A percentile compares a stretch with the other conserved stretches of the same genome.
Evolutionary conservation across 2,113 vertebrate genomes (phyloP).

Genomic region (Nothoprocta pentlandii): DNA sequence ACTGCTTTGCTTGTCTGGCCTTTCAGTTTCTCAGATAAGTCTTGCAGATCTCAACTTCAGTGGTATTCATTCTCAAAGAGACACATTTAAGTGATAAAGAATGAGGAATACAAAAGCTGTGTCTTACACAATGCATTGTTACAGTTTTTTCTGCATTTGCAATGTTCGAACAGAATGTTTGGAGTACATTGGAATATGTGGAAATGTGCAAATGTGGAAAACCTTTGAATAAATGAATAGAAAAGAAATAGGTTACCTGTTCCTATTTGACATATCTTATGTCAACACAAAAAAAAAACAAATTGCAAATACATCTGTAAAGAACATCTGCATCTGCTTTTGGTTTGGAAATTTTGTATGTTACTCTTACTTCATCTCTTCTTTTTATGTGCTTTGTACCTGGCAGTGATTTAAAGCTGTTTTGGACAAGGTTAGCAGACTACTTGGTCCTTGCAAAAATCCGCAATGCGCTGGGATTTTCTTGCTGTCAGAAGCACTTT

Average conservation of each 20-base stretch:
- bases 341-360: neutral
- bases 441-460: conserved; percentile 86
- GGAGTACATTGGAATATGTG: neutral
- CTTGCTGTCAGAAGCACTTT: conserved; percentile 86
- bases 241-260: neutral
- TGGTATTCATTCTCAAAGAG: neutral
- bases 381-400: neutral
- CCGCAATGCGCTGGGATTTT: conserved; percentile 83
- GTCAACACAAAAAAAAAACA: neutral
- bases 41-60: neutral
- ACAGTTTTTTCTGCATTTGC: neutral
- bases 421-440: conserved; percentile 82
- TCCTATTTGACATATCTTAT: neutral
- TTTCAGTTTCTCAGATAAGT: neutral
- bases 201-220: neutral
- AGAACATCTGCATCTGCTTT: neutral
- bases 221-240: neutral
- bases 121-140: neutral
- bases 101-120: neutral
- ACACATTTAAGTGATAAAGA: neutral
- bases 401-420: conserved; percentile 81
- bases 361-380: neutral
- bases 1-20: neutral
- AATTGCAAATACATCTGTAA: neutral
- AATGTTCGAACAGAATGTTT: neutral